Evolutionary conservation across 2,888 invertebrate genomes (phyloP), one percentile per base, ranked within the genome.

Genomic region (Creontiades dilutus): DNA sequence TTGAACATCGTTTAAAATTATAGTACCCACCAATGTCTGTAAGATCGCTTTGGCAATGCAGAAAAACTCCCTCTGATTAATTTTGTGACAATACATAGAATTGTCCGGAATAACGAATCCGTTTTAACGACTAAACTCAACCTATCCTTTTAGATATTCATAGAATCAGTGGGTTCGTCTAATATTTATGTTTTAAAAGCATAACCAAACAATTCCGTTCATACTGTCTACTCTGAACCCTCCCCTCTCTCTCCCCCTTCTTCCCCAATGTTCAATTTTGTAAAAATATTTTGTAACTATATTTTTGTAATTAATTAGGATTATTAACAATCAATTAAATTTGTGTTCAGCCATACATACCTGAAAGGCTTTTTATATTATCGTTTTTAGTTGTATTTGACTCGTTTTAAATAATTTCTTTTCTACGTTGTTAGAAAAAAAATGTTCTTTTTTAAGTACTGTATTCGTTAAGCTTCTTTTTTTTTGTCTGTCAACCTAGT

Each of bases 331-430:
- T 91, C 91, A 92, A 91, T 91, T 90, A 87, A 90, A 90, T 89
- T 91, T 92, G 92, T 92, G 92, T 92, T 92, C 92, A 92, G 91
- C 90, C 91, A 90, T 82, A 90, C 86, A 90, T 91, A 88, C 88
- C 88, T 88, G 88, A 88, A 52, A 68, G 88, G 61, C 68, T 88
- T 81, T 87, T 88, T 81, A 78, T 88, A 80, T 47, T 86, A 86
- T 86, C 75, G 86, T 86, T 86, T 57, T 28, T 55, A 55, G 48
- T 57, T 55, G 7, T 85, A 85, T 85, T 85, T 61, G 57, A 85
- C 61, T 86, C 23, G 86, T 86, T 86, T 47, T 86, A 23, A 57
- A 37, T 86, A 19, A 48, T 82, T 75, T 75, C 27, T 86, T 86
- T 86, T 86, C 23, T 47, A 86, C 86, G 48, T 28, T 23, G 48